A percentile compares a stretch with the other conserved stretches of the same genome.
phyloP scores from a whole-genome alignment of 1,140 invertebrate genomes.

The Eumeta japonica region DNA sequence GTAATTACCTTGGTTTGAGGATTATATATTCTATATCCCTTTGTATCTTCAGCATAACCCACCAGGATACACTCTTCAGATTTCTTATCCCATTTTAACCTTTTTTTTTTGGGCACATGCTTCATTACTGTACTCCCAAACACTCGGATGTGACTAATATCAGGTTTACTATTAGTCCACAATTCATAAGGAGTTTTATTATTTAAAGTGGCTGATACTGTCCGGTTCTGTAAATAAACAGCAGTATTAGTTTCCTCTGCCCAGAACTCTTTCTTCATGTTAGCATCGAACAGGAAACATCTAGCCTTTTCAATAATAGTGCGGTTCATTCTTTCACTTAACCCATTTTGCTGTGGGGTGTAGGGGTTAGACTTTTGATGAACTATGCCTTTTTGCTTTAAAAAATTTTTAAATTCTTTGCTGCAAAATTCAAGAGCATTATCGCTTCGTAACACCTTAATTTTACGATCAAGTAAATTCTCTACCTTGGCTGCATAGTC shows the following conservation, averaged over 20 bases:
- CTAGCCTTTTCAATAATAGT: too few species aligned
- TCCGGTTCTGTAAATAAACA: constrained; percentile 13
- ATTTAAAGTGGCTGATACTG: constrained; percentile 9
- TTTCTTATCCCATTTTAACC: too few species aligned
- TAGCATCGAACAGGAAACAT: too few species aligned
- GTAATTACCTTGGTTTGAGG: constrained; percentile 18
- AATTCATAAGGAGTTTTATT: constrained; percentile 11
- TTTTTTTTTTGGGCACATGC: constrained; percentile 12
- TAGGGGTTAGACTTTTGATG: constrained; percentile 6
- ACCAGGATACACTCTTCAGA: constrained; percentile 21
- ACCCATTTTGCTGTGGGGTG: constrained; percentile 7
- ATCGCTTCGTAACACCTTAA: constrained; percentile 17
- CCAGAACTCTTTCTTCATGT: constrained; percentile 14
- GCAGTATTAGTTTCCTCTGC: constrained; percentile 13
- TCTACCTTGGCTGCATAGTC: constrained; percentile 8
- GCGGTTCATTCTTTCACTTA: constrained; percentile 6
- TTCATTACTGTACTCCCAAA: constrained; percentile 21
- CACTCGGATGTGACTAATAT: constrained; percentile 12
- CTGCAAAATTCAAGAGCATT: constrained; percentile 15
- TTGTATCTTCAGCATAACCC: constrained; percentile 23
- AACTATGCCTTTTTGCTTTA: background rate
- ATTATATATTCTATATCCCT: constrained; percentile 25
- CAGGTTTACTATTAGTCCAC: constrained; percentile 11
- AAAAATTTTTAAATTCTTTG: background rate
- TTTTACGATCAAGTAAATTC: constrained; percentile 1